Base-by-base conservation (phyloP, 2,113 vertebrate genomes). In the Ramphastos sulfuratus region DNA sequence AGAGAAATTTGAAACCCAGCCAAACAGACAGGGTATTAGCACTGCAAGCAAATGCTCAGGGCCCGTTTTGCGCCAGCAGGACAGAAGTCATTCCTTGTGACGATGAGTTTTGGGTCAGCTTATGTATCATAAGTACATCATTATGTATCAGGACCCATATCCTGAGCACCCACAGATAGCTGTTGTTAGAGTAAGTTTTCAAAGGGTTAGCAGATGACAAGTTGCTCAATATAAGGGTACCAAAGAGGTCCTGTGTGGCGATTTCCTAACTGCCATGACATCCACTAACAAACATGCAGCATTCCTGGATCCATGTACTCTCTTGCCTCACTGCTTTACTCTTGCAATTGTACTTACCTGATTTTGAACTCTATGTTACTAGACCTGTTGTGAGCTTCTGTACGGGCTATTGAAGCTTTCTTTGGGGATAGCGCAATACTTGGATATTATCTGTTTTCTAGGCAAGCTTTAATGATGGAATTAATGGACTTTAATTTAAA, bases 271-370 rank as follows among this genome's bases (percentile, higher is more conserved):
- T 44, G 37, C 31, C 72, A 9, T 0, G 85, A 71, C 35, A 54
- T 13, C 35, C 39, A 1, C 33, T 33, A 2, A 8, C 6, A 12
- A 9, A 24, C 27, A 2, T 1, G 3, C 5, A 3, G 7, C 2
- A 2, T 6, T 19, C 33, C 31, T 5, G 5, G 4, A 4, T 4
- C 12, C 0, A 0, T 0, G 9, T 2, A 19, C 3, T 12, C 10
- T 28, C 21, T 31, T 4, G 19, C 11, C n/a, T 37, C 39, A 0
- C 1, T 2, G 48, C 9, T 28, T 50, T 25, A 1, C 28, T 33
- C 50, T 39, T 3, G n/a, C 61, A 10, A 0, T 6, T 1, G 1
- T 6, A 3, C 37, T 72, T n/a, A 5, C 48, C 61, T 2, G 3
- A 12, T 59, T 50, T 39, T 14, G 6, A 27, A 44, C n/a, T 2